Evolutionary conservation across 2,888 invertebrate species (phyloP).

Genomic region (Scrobipalpa atriplicella): DNA sequence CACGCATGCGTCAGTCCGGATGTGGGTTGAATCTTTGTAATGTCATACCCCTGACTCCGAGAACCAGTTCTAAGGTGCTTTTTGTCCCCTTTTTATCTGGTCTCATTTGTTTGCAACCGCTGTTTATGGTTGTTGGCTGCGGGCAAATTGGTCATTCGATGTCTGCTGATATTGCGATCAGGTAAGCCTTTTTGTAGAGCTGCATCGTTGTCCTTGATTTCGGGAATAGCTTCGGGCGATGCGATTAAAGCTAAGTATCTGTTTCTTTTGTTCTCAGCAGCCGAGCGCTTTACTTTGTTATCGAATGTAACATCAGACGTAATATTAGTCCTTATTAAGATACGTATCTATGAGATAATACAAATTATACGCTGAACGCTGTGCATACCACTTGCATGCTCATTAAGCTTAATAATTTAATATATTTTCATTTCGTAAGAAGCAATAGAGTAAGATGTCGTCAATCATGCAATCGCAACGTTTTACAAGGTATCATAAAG

Average conservation of each 20-base stretch:
- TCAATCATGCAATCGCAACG: neutral
- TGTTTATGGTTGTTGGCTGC: conserved; percentile 56
- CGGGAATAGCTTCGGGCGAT: neutral
- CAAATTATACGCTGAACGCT: neutral
- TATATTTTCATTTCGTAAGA: neutral
- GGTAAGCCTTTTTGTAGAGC: conserved; percentile 40
- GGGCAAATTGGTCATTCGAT: conserved; percentile 42
- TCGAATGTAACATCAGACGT: neutral
- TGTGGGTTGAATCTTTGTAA: conserved; percentile 60
- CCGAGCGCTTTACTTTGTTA: neutral
- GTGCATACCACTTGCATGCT: neutral
- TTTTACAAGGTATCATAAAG: conserved; percentile 17
- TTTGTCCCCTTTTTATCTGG: conserved; percentile 62
- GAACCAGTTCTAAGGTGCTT: conserved; percentile 64
- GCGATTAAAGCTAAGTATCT: neutral
- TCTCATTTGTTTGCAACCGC: conserved; percentile 63
- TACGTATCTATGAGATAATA: neutral
- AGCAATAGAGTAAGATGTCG: neutral
- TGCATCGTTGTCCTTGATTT: conserved; percentile 13
- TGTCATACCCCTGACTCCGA: conserved; percentile 50
- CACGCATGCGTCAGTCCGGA: conserved; percentile 68
- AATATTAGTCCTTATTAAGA: conserved; percentile 6
- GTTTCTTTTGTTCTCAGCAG: conserved; percentile 4
- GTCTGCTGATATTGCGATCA: conserved; percentile 46
- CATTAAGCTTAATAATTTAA: neutral